phyloP scores from a whole-genome alignment of 2,113 vertebrate genomes.

The Mormoops blainvillei region DNA sequence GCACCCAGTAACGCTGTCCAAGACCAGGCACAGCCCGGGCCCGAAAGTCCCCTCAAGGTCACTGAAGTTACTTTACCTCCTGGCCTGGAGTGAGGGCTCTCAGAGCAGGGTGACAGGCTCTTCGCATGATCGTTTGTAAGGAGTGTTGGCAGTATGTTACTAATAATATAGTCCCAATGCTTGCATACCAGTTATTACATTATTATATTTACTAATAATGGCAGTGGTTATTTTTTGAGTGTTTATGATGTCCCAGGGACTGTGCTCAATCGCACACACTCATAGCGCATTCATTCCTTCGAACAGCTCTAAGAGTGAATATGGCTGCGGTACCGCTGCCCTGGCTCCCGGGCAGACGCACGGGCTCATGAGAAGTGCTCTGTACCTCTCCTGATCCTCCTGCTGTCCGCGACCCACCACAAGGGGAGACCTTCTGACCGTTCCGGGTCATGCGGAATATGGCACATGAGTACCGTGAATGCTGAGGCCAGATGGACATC shows the following conservation, averaged over 20 bases:
- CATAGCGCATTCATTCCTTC: neutral
- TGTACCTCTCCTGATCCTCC: neutral
- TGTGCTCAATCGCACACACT: neutral
- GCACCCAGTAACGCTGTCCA: neutral
- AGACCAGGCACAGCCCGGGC: neutral
- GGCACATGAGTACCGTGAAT: neutral
- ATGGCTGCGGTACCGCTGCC: neutral
- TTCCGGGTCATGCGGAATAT: neutral
- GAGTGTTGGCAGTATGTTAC: neutral
- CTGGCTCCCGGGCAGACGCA: neutral
- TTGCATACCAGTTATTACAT: neutral
- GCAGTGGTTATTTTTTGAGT: neutral
- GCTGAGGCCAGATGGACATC: neutral
- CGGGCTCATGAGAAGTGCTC: neutral
- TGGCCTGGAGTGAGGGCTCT: neutral
- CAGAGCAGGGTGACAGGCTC: neutral
- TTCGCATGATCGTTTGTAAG: neutral
- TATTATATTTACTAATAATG: neutral
- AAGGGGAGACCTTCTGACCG: neutral
- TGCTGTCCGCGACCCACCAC: neutral
- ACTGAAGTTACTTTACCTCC: neutral
- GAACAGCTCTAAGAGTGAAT: neutral
- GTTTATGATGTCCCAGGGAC: neutral
- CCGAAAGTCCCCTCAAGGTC: neutral
- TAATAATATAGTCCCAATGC: neutral